Base-by-base conservation (phyloP, 2,888 invertebrate species). In the Notodonta dromedarius region DNA sequence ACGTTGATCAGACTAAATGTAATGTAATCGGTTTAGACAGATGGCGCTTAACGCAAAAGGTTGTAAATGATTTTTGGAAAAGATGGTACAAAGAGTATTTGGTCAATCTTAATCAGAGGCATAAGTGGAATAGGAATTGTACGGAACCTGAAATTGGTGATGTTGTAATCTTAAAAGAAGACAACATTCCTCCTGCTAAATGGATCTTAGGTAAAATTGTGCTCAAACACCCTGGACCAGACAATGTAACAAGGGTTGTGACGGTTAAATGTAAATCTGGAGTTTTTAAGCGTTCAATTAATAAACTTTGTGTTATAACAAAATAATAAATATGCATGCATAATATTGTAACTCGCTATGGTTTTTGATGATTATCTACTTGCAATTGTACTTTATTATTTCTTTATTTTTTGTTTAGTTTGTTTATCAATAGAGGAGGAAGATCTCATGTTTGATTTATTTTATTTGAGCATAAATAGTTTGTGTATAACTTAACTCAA, bases 21-120 rank as follows among this genome's bases (percentile, higher is more conserved):
- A 57, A 62, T 51, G 46, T 62, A 14, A 24, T 46, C 24, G 16
- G 52, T 40, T n/a, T 52, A 5, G 60, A 65, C 1, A 57, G 61
- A 56, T 63, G 66, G 60, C 46, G 48, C 32, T 46, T 66, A 13
- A 54, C 56, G 7, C 63, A 66, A 44, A 66, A 60, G 62, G 57
- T 62, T 32, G 44, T 66, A 24, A 67, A 42, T 24, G 50, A 62
- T 54, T 67, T 67, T 39, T 67, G 64, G 66, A 66, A 62, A 7
- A 52, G 60, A 14, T 66, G 63, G 60, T 56, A 56, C 9, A 66
- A 59, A 9, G 60, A 66, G 32, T 66, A 62, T 32, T 53, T 65
- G 7, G 59, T 62, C 6, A 59, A 35, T 52, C 52, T 63, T 1
- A 59, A 59, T 32, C 52, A 62, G 39, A 39, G 56, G 12, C 40